phyloP scores from a whole-genome alignment of 2,797 vertebrate genomes.

The Ctenochaetus hawaiiensis region DNA sequence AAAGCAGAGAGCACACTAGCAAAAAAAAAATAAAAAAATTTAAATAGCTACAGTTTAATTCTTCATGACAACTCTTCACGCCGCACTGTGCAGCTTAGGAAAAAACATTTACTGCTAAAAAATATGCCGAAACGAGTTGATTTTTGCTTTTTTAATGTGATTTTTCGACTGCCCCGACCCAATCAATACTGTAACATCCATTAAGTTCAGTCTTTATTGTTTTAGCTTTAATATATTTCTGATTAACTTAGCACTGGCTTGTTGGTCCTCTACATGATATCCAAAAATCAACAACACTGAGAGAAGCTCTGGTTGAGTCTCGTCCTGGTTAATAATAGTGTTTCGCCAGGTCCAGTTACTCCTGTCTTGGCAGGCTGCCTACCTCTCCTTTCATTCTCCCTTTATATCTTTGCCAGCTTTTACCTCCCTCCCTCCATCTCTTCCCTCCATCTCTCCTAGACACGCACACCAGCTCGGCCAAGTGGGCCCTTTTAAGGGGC shows the following conservation, averaged over 20 bases:
- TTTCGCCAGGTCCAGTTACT: conserved; percentile 60
- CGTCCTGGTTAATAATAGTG: conserved; percentile 52
- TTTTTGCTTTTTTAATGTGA: neutral
- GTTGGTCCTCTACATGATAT: neutral
- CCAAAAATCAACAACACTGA: conserved; percentile 10
- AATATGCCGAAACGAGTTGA: conserved; percentile 1
- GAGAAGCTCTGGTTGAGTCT: conserved; percentile 31
- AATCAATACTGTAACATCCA: neutral
- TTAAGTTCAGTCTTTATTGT: conserved; percentile 1
- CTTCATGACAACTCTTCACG: conserved; percentile 40
- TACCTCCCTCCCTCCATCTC: conserved; percentile 61
- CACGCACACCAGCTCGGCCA: conserved; percentile 68
- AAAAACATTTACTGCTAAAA: conserved; percentile 7
- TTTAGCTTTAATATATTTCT: conserved; percentile 29
- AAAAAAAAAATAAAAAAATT: conserved; percentile 22
- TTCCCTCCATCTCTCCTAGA: conserved; percentile 61
- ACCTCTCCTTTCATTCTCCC: conserved; percentile 55
- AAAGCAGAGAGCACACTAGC: conserved; percentile 27
- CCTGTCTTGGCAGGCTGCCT: conserved; percentile 66
- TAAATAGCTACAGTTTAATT: conserved; percentile 35
- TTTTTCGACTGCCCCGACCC: neutral
- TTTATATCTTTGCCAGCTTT: conserved; percentile 71
- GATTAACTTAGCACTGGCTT: neutral
- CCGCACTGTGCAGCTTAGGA: conserved; percentile 30
- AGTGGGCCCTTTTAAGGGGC: conserved; percentile 68